A percentile compares a stretch with the other conserved stretches of the same genome.
These are phyloP conservation scores for Drosophila pullipes DNA, from an alignment of 2,888 invertebrate species.

Conservation along the genomic window DNA sequence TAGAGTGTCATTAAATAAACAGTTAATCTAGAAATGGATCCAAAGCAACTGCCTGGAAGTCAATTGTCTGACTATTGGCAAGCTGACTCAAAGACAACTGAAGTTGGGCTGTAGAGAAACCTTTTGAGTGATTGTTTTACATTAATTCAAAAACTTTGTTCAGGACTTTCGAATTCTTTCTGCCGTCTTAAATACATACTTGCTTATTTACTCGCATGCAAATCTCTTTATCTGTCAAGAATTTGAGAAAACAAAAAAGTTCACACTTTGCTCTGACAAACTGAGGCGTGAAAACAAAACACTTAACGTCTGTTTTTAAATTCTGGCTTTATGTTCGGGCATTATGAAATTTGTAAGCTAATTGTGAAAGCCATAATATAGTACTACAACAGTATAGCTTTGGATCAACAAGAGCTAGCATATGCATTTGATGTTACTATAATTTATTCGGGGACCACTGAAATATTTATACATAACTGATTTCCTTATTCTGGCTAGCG, in stretches of 20 bases:
- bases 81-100: background rate
- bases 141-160: constrained; percentile 42
- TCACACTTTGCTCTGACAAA: background rate
- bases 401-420: background rate
- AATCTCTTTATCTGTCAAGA: constrained; percentile 27
- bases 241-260: constrained; percentile 3
- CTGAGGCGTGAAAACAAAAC: background rate
- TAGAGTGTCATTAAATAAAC: constrained; percentile 44
- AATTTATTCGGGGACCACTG: constrained; percentile 50
- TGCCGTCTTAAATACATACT: background rate
- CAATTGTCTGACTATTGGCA: constrained; percentile 42
- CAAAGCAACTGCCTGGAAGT: constrained; percentile 8
- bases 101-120: constrained; percentile 11
- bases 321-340: background rate
- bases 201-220: constrained; percentile 1
- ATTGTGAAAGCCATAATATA: constrained; percentile 41
- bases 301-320: background rate
- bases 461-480: constrained; percentile 50
- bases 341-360: constrained; percentile 26
- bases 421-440: constrained; percentile 20
- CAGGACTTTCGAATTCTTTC: constrained; percentile 27
- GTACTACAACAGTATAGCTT: constrained; percentile 7
- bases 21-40: constrained; percentile 30
- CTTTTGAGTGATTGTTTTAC: constrained; percentile 49
- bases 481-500: constrained; percentile 18